Percentiles rank a stretch among this genome's conserved stretches.
phyloP scores from a whole-genome alignment of 1,140 invertebrate genomes.

The Dendroctonus ponderosae region DNA sequence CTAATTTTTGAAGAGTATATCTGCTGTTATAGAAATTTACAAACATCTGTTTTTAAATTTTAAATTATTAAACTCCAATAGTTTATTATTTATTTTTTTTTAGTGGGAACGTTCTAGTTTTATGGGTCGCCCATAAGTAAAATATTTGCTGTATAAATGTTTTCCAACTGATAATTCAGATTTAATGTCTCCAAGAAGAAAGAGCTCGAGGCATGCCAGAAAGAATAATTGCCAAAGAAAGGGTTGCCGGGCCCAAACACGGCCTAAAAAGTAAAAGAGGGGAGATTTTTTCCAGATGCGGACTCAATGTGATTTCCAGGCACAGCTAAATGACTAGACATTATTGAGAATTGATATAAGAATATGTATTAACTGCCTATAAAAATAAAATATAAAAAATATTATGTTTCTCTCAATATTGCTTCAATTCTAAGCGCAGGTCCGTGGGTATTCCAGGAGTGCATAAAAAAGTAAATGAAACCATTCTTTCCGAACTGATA shows the following conservation, averaged over 20 bases:
- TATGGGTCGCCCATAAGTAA: conserved; percentile 30
- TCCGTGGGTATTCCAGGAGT: too few relatives aligned
- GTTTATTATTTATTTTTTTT: conserved; percentile 21
- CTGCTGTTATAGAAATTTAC: too few relatives aligned
- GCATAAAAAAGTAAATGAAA: too few relatives aligned
- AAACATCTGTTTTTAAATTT: too few relatives aligned
- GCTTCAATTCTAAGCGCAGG: too few relatives aligned
- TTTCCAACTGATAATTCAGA: conserved; percentile 37
- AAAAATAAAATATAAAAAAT: too few relatives aligned
- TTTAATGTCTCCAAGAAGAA: conserved; percentile 35
- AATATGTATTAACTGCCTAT: too few relatives aligned
- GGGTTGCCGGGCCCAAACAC: conserved; percentile 23
- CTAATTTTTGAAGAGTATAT: too few relatives aligned
- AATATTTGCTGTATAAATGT: conserved; percentile 36
- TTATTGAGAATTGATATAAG: too few relatives aligned
- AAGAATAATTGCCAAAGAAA: conserved; percentile 37
- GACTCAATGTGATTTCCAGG: conserved; percentile 4
- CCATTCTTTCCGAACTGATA: too few relatives aligned
- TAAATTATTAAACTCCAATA: neutral
- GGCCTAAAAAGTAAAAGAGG: conserved; percentile 29
- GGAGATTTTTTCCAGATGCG: conserved; percentile 19
- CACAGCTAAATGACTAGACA: too few relatives aligned
- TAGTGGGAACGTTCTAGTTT: conserved; percentile 22
- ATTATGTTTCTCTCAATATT: too few relatives aligned
- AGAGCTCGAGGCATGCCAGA: conserved; percentile 29